Base-by-base conservation (phyloP, 2,888 invertebrate genomes). In the Carterocephalus palaemon region DNA sequence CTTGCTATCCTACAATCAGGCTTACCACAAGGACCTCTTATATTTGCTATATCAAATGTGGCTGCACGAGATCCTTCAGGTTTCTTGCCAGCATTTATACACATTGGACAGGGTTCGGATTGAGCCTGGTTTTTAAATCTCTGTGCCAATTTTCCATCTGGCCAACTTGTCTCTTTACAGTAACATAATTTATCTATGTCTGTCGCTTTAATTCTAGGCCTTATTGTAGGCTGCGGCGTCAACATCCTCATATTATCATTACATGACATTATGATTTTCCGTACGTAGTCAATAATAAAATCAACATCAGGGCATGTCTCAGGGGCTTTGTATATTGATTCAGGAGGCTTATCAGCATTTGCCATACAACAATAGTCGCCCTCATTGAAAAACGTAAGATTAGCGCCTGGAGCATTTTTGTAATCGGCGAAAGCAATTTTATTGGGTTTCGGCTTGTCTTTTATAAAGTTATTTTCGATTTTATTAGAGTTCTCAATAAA, bases 221-320 rank as follows among this genome's bases (percentile, higher is more conserved):
- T 65, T 50, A 85, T 78, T 2, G 76, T 69, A 6, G 81, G 72
- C 6, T 75, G 72, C 33, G 85, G 85, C 15, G 84, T 85, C 46
- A 86, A 56, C 84, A 81, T 84, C 51, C 85, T 73, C 81, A 86
- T 78, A 51, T 84, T 82, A 53, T 86, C 85, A 56, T 86, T 83
- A 56, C 85, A 84, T 2, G 85, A 84, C 7, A 76, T 67, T 29
- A 86, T 78, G 5, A 82, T 78, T 51, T 81, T 83, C 28, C 80
- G 68, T 1, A 85, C 73, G 48, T 86, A 86, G 48, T 86, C 85
- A 31, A 75, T 62, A 38, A 86, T 85, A 43, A 60, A 73, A 53
- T 86, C 67, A 28, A 85, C 67, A 54, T 76, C 75, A 1, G 83
- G 85, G 47, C 75, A 70, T n/a, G 75, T 76, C 57, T 81, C 77